Percentiles rank a stretch among this genome's conserved stretches.
Evolutionary conservation across 2,888 invertebrate species (phyloP).

Genomic region (Tetragonisca angustula): DNA sequence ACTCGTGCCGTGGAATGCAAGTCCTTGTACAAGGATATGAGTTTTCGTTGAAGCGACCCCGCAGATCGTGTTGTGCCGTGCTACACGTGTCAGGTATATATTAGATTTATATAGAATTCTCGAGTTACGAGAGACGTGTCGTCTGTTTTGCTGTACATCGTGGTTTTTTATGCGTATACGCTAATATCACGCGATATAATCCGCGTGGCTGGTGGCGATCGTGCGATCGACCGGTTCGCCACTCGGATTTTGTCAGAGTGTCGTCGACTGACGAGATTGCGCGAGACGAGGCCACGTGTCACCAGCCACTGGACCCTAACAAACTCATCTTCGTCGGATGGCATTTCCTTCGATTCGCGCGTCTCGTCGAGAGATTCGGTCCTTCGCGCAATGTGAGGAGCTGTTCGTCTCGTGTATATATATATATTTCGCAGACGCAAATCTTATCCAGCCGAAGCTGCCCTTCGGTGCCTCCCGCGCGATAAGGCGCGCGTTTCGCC

Average conservation of each 20-base stretch:
- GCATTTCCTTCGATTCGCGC: slow-evolving; percentile 63
- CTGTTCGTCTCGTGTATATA: neutral
- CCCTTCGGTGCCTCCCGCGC: slow-evolving; percentile 26
- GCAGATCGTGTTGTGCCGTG: slow-evolving; percentile 50
- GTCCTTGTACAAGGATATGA: slow-evolving; percentile 33
- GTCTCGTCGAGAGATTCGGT: slow-evolving; percentile 1
- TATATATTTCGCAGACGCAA: neutral
- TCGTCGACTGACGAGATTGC: neutral
- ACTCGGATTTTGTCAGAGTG: neutral
- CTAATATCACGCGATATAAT: neutral
- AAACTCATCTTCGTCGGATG: slow-evolving; percentile 61
- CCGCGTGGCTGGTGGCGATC: neutral
- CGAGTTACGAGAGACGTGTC: slow-evolving; percentile 19
- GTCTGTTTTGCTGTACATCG: slow-evolving; percentile 38
- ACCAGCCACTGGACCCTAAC: slow-evolving; percentile 25
- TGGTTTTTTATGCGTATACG: slow-evolving; percentile 5
- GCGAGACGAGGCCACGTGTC: neutral
- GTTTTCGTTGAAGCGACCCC: slow-evolving; percentile 59
- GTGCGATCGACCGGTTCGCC: neutral
- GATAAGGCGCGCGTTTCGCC: neutral
- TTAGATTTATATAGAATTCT: slow-evolving; percentile 15
- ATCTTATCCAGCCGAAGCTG: slow-evolving; percentile 17
- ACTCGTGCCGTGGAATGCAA: slow-evolving; percentile 25
- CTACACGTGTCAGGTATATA: slow-evolving; percentile 50
- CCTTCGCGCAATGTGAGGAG: slow-evolving; percentile 1